These are phyloP conservation scores for Phyllotreta cruciferae DNA, from an alignment of 2,888 invertebrate genomes.

Conservation along the genomic window DNA sequence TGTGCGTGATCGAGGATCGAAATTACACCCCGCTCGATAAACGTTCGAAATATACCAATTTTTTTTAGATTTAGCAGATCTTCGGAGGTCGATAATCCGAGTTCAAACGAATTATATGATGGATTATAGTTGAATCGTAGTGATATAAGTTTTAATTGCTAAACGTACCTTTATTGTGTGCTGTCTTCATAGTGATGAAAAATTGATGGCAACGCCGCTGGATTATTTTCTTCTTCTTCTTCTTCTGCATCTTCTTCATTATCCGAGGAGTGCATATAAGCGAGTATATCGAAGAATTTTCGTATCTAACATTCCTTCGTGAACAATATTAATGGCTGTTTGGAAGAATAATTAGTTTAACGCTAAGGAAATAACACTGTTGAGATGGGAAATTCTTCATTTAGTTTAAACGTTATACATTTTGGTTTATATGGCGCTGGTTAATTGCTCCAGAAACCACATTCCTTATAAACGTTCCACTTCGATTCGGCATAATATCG, in stretches of 20 bases:
- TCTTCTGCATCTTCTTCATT: conserved; percentile 6
- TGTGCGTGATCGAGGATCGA: conserved; percentile 45
- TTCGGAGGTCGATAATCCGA: conserved; percentile 1
- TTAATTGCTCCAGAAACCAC: conserved; percentile 27
- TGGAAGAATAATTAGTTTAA: conserved; percentile 9
- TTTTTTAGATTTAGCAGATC: no score
- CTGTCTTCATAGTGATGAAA: no score
- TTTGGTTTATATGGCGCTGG: conserved; percentile 1
- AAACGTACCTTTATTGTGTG: no score
- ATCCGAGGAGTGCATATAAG: not conserved
- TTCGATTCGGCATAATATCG: conserved; percentile 13
- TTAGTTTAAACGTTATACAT: conserved; percentile 10
- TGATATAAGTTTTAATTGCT: no score
- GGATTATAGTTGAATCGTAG: conserved; percentile 23
- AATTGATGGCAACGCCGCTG: no score
- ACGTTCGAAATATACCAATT: conserved; percentile 1
- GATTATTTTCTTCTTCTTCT: no score
- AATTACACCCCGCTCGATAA: no score
- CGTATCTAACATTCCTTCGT: not conserved
- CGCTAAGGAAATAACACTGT: not conserved
- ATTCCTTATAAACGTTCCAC: conserved; percentile 8
- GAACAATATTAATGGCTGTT: conserved; percentile 5
- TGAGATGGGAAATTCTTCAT: conserved; percentile 5
- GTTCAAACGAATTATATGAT: no score
- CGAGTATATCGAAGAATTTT: conserved; percentile 3